These are phyloP conservation scores for Lepus timidus DNA, from an alignment of 2,113 vertebrate species.

Conservation along the genomic window DNA sequence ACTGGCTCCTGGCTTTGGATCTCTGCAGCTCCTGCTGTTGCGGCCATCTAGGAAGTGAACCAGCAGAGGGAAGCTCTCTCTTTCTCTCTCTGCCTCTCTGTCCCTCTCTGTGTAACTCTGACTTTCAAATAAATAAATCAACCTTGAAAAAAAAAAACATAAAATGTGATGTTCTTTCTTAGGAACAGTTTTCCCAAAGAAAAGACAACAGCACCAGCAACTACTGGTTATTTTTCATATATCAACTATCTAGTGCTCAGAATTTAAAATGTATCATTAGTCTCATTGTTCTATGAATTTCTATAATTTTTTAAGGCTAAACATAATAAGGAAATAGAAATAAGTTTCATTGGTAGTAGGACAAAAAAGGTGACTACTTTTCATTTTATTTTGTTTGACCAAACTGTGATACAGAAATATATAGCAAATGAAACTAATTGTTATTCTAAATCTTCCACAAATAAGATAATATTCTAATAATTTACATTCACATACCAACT, in stretches of 20 bases:
- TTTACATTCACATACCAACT: background rate
- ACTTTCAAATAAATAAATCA: too few relatives aligned
- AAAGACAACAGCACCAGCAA: background rate
- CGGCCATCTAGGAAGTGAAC: too few relatives aligned
- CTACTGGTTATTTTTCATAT: background rate
- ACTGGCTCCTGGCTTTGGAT: too few relatives aligned
- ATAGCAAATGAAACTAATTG: too few relatives aligned
- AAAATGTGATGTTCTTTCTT: too few relatives aligned
- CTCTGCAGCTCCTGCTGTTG: too few relatives aligned
- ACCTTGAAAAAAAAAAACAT: too few relatives aligned
- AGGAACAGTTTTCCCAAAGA: background rate
- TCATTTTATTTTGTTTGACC: background rate
- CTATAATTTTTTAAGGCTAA: background rate
- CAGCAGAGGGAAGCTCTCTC: too few relatives aligned
- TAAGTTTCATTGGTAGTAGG: too few relatives aligned
- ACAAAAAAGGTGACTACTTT: background rate
- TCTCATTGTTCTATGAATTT: background rate
- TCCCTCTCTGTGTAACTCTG: too few relatives aligned
- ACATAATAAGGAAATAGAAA: background rate
- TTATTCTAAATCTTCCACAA: background rate
- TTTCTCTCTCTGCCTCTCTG: too few relatives aligned
- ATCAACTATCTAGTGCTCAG: accelerated
- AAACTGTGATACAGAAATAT: background rate
- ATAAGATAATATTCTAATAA: background rate
- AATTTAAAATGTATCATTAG: background rate